Conservation (phyloP, 2,113 vertebrate species). For the Spermophilus dauricus region DNA sequence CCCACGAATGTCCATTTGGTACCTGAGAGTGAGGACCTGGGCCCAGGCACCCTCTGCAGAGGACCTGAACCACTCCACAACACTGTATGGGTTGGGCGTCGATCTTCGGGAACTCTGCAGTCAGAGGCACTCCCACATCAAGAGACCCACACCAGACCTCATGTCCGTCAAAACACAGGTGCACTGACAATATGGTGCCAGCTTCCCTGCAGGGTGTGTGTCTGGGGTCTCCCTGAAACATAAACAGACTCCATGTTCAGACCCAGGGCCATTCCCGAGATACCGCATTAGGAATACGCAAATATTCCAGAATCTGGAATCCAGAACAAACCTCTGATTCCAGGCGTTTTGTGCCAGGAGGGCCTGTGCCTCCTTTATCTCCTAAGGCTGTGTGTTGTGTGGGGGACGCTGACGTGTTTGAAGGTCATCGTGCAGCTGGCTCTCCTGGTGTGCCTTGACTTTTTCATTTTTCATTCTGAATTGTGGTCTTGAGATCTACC, state of each 20-base stretch:
- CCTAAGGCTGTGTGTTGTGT: no score
- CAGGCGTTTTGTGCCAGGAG: neutral
- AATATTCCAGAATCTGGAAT: neutral
- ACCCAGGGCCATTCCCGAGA: neutral
- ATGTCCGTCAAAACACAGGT: neutral
- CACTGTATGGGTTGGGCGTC: no score
- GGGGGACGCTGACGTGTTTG: no score
- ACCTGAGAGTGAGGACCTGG: neutral
- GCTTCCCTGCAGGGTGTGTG: no score
- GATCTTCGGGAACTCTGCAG: neutral
- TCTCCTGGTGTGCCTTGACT: no score
- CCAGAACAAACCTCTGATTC: neutral
- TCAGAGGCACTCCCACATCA: neutral
- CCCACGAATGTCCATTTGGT: neutral
- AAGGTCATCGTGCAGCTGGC: no score
- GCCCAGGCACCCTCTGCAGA: neutral
- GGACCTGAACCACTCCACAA: no score
- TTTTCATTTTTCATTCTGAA: no score
- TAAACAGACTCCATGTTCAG: neutral
- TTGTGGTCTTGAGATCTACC: no score
- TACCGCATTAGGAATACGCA: neutral
- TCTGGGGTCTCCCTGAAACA: neutral
- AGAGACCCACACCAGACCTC: neutral
- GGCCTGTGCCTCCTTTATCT: neutral
- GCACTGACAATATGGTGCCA: no score